Base-by-base conservation (phyloP, 2,113 vertebrate genomes). In the Eupsittula cactorum region DNA sequence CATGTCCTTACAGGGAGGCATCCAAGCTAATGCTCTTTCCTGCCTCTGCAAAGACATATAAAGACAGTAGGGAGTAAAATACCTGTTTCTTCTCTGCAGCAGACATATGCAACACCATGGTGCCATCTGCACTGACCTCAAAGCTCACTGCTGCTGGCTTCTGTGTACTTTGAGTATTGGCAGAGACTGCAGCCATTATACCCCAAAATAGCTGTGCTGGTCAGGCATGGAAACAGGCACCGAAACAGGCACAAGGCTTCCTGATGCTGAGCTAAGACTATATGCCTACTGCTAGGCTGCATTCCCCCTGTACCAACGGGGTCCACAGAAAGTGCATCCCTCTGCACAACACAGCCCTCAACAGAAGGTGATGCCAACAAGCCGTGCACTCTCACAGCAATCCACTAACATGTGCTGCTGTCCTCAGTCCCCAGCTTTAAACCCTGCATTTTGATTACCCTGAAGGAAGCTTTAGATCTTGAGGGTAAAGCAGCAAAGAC, bases 361-460 rank as follows among this genome's bases (percentile, higher is more conserved):
- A 10, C 2, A 24, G 14, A 15, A n/a, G 24, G 42, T 2, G 62
- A 53, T 64, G 62, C 15, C 79, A 76, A 50, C 41, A 41, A 46
- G 25, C 64, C 42, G 24, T 3, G 5, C 17, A n/a, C 7, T 16
- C 29, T 57, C 68, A 76, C 50, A 67, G 73, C 57, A 57, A 31
- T 10, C 46, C 74, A 23, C 44, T 35, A 33, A 33, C 70, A 71
- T 1, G 6, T 35, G 77, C 25, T 2, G 5, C 74, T 46, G 13
- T 19, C 49, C 57, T 70, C 0, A 0, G 23, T 31, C 49, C 33
- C 33, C 0, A 0, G 49, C 23, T 52, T 89, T 16, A 44, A 70
- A 78, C 16, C 8, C 49, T 25, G 55, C 8, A 3, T 57, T 91
- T 55, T 20, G 33, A 59, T 35, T 39, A 71, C 27, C 39, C 28